phyloP scores from a whole-genome alignment of 2,797 vertebrate species.

The Danio aesculapii region DNA sequence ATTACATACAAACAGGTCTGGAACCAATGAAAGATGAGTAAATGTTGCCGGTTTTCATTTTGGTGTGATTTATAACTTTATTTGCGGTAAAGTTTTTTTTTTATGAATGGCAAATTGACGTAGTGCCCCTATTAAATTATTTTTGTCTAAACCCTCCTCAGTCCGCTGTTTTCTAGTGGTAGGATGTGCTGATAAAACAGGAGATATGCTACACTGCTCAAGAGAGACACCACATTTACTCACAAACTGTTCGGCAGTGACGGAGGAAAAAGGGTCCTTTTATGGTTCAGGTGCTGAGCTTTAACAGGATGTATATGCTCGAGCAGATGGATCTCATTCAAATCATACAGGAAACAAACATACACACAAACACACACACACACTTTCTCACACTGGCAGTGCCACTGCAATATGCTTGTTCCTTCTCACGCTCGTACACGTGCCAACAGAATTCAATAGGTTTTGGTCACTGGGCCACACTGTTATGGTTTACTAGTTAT shows the following conservation, averaged over 20 bases:
- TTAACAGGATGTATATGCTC: slow-evolving; percentile 66
- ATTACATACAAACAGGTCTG: too few relatives aligned
- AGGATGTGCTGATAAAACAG: slow-evolving; percentile 63
- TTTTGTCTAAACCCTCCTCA: background rate
- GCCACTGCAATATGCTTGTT: background rate
- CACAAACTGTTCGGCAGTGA: slow-evolving; percentile 43
- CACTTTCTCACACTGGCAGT: slow-evolving; percentile 22
- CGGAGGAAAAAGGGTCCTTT: slow-evolving; percentile 29
- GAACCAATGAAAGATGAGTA: too few relatives aligned
- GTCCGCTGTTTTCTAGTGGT: slow-evolving; percentile 6
- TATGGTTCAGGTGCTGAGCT: slow-evolving; percentile 51
- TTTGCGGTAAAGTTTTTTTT: background rate
- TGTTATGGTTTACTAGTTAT: background rate
- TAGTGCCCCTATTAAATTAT: background rate
- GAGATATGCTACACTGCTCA: slow-evolving; percentile 76
- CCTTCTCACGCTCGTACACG: background rate
- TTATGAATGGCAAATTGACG: background rate
- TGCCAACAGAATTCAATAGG: background rate
- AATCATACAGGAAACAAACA: slow-evolving; percentile 60
- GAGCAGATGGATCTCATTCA: slow-evolving; percentile 64
- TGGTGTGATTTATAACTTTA: background rate
- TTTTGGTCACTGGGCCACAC: background rate
- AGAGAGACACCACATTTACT: slow-evolving; percentile 62
- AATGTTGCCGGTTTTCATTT: too few relatives aligned
- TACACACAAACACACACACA: background rate